Percentiles rank a stretch among this genome's conserved stretches.
Evolutionary conservation across 2,797 vertebrate species (phyloP).

Genomic region (Zenarchopterus dispar): DNA sequence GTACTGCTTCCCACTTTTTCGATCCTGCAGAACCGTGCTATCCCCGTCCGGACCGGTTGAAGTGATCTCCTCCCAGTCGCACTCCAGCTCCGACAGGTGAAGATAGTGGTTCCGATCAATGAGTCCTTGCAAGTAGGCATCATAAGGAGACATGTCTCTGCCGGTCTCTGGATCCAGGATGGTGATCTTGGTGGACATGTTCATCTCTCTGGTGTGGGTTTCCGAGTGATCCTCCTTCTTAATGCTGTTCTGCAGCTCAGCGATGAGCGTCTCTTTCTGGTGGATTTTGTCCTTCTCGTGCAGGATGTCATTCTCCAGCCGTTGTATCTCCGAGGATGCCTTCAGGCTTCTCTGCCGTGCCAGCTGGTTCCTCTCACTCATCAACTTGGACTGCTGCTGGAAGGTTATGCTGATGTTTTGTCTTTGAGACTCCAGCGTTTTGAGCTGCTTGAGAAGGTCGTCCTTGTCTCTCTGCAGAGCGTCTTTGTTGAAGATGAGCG

Average conservation of each 20-base stretch:
- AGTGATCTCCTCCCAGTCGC: slow-evolving; percentile 95
- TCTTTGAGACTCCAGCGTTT: slow-evolving; percentile 83
- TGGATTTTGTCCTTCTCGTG: slow-evolving; percentile 89
- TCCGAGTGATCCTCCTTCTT: slow-evolving; percentile 86
- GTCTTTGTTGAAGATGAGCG: slow-evolving; percentile 77
- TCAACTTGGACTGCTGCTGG: slow-evolving; percentile 86
- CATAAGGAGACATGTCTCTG: slow-evolving; percentile 92
- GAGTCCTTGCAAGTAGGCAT: slow-evolving; percentile 90
- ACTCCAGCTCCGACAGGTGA: slow-evolving; percentile 91
- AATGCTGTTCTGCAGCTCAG: slow-evolving; percentile 82
- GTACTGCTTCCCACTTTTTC: slow-evolving; percentile 92
- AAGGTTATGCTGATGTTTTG: slow-evolving; percentile 84
- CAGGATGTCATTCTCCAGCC: slow-evolving; percentile 88
- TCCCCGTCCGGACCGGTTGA: slow-evolving; percentile 87
- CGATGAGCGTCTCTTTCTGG: slow-evolving; percentile 84
- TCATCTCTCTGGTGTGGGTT: slow-evolving; percentile 90
- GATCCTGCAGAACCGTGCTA: slow-evolving; percentile 87
- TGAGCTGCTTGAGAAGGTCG: slow-evolving; percentile 82
- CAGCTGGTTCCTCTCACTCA: slow-evolving; percentile 85
- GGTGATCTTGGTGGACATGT: slow-evolving; percentile 92
- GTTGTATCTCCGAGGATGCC: slow-evolving; percentile 81
- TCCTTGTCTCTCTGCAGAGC: slow-evolving; percentile 83
- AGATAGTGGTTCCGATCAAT: slow-evolving; percentile 92
- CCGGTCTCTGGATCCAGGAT: slow-evolving; percentile 95
- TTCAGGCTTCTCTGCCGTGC: slow-evolving; percentile 86